Evolutionary conservation across 2,797 vertebrate species (phyloP).

Genomic region (Calcarius lapponicus): DNA sequence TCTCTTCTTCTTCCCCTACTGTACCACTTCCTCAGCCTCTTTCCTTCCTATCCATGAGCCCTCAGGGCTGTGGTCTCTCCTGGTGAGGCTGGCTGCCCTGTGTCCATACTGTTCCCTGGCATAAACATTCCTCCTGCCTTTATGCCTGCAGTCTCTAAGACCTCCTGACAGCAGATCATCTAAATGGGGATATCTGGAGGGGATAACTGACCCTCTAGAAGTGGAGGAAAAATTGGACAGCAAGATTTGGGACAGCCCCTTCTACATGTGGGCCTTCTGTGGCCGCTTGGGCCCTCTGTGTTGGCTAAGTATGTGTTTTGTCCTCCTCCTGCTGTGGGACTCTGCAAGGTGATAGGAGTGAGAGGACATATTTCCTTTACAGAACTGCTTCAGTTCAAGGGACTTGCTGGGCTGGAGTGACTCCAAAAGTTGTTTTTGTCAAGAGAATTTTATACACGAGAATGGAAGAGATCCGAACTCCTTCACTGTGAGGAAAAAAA

Average conservation of each 20-base stretch:
- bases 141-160: background rate
- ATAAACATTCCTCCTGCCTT: background rate
- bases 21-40: background rate
- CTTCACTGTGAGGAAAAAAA: background rate
- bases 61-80: background rate
- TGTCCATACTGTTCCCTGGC: background rate
- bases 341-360: background rate
- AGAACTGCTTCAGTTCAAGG: background rate
- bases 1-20: background rate
- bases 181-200: background rate
- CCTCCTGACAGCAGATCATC: too few species aligned
- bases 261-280: accelerated
- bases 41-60: background rate
- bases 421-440: background rate
- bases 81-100: background rate
- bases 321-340: background rate
- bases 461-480: background rate
- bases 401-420: background rate
- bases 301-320: background rate
- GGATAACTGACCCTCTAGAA: background rate
- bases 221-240: background rate
- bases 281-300: background rate
- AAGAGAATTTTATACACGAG: accelerated
- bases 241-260: background rate
- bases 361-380: accelerated